Evolutionary conservation across 2,888 invertebrate species (phyloP).

Genomic region (Sepioteuthis lessoniana): DNA sequence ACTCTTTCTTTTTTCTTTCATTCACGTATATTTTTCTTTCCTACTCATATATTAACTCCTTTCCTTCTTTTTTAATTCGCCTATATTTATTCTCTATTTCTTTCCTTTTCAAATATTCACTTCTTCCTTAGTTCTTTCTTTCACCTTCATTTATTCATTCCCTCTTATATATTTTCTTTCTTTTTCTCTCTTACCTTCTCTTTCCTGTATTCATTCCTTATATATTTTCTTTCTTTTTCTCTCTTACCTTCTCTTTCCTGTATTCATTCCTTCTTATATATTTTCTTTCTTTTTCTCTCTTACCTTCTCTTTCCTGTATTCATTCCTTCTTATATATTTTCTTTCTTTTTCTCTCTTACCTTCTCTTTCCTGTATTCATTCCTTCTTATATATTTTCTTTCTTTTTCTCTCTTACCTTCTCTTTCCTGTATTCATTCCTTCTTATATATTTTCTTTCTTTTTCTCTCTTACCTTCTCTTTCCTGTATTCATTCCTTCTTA

Average conservation of each 20-base stretch:
- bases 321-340: neutral
- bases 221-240: no score
- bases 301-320: neutral
- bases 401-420: neutral
- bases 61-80: neutral
- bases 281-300: no score
- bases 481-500: neutral
- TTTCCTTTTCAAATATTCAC: neutral
- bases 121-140: neutral
- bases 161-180: neutral
- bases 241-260: no score
- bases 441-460: neutral
- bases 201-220: no score
- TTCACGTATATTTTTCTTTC: no score
- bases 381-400: neutral
- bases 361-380: neutral
- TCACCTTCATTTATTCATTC: neutral
- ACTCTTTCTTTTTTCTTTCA: no score
- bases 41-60: neutral
- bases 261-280: no score
- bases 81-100: neutral
- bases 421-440: no score
- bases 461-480: neutral
- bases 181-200: neutral
- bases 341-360: neutral